Base-by-base conservation (phyloP, 2,888 invertebrate species). In the Adela reaumurella region DNA sequence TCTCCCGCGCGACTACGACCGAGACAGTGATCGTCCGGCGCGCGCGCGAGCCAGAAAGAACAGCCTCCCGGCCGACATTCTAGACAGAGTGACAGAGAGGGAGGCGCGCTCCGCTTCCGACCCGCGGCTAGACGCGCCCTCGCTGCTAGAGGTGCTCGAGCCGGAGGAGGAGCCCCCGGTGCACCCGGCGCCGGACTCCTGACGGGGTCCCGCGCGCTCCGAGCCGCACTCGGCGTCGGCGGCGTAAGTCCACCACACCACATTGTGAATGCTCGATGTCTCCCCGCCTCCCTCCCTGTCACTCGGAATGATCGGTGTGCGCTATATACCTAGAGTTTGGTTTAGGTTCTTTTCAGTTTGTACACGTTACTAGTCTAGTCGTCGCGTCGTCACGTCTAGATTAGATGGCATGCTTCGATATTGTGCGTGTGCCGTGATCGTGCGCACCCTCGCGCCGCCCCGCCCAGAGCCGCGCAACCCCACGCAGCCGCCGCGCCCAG, bases 11-110 rank as follows among this genome's bases (percentile, higher is more conserved):
- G 48, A 47, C 19, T 11, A 43, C 24, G 20, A 8, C 35, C n/a
- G 11, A 53, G 79, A 77, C 63, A 74, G 74, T 70, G 78, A 78
- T 58, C 76, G 77, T 1, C 74, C 74, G 19, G 67, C 66, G 35
- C 67, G 74, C 52, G 62, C 66, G 35, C 68, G 74, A 51, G 62
- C 64, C 53, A 63, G 77, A 56, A 77, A 77, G 62, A 76, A 77
- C 65, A 78, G 78, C 57, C 72, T 78, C 17, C 78, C 78, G 47
- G 68, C 69, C 41, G 74, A 74, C 60, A 66, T 76, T 57, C 58
- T 63, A 58, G 72, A 72, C 56, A 64, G 68, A 62, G 64, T 68
- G 53, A 61, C 63, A 51, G 66, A 64, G 56, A 59, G 43, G 17
- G 19, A 17, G 62, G 54, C 54, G 59, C 55, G 56, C 58, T 71